A percentile compares a stretch with the other conserved stretches of the same genome.
Conservation (phyloP, 2,113 vertebrate species). For the Dromaius novaehollandiae region DNA sequence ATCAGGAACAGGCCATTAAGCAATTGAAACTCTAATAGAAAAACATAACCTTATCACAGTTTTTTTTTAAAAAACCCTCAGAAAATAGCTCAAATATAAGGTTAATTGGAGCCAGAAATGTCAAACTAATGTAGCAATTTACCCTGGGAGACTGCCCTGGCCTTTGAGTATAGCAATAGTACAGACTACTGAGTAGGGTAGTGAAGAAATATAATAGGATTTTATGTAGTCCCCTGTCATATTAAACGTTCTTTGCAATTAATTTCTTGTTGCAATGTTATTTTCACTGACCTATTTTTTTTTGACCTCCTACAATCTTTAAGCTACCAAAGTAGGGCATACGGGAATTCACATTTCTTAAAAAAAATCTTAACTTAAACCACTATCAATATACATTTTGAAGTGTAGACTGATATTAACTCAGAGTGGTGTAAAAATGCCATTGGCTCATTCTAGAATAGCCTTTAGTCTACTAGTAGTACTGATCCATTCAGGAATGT, state of each 20-base stretch:
- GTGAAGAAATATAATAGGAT: constrained; percentile 78
- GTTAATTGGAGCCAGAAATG: constrained; percentile 92
- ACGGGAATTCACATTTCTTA: constrained; percentile 66
- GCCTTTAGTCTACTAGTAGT: background rate
- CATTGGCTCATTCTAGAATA: background rate
- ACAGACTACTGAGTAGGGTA: constrained; percentile 73
- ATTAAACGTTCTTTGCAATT: constrained; percentile 84
- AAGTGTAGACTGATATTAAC: background rate
- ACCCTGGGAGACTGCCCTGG: constrained; percentile 83
- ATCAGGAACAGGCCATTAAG: constrained; percentile 61
- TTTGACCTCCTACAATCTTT: constrained; percentile 77
- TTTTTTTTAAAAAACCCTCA: constrained; percentile 66
- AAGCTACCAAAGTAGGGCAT: constrained; percentile 68
- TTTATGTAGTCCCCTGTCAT: constrained; percentile 85
- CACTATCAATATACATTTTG: constrained; percentile 19
- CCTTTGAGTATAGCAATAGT: constrained; percentile 81
- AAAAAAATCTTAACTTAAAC: background rate
- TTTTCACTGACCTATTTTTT: constrained; percentile 84
- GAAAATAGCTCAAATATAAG: constrained; percentile 87
- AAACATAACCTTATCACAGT: constrained; percentile 78
- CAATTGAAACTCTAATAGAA: constrained; percentile 67
- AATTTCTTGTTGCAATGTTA: constrained; percentile 83
- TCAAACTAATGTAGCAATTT: constrained; percentile 88
- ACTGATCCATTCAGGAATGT: constrained; percentile 7
- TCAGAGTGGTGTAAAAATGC: background rate